Conservation (phyloP, 2,888 invertebrate genomes). For the Tromatobia lineatoria region DNA sequence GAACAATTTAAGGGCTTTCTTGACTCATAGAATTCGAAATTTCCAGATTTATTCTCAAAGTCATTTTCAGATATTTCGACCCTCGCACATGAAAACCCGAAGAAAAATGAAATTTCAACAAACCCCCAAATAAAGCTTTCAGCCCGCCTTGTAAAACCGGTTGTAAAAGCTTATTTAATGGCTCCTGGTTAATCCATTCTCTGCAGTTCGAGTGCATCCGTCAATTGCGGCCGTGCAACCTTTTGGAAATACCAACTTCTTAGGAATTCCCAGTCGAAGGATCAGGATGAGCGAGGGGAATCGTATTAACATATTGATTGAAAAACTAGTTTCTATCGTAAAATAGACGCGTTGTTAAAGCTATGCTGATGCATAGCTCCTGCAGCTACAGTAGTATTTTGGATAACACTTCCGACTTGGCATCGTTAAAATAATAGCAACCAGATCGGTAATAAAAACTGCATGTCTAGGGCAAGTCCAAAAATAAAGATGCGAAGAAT, state of each 20-base stretch:
- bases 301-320: conserved; percentile 18
- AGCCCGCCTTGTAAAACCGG: neutral
- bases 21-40: too few relatives aligned
- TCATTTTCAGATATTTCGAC: too few relatives aligned
- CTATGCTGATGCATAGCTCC: neutral
- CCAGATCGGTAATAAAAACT: neutral
- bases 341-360: neutral
- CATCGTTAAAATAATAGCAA: neutral
- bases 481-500: conserved; percentile 37
- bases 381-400: neutral
- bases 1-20: too few relatives aligned
- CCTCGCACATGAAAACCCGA: neutral
- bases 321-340: neutral
- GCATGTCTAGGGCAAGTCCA: neutral
- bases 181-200: neutral
- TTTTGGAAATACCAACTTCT: conserved; percentile 40
- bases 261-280: conserved; percentile 21
- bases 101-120: neutral
- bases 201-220: neutral
- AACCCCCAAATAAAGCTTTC: neutral
- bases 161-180: conserved; percentile 32
- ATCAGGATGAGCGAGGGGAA: neutral
- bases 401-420: neutral
- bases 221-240: conserved; percentile 7
- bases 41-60: too few relatives aligned